These are phyloP conservation scores for Agonum fuliginosum DNA, from an alignment of 2,888 invertebrate genomes.

Conservation along the genomic window DNA sequence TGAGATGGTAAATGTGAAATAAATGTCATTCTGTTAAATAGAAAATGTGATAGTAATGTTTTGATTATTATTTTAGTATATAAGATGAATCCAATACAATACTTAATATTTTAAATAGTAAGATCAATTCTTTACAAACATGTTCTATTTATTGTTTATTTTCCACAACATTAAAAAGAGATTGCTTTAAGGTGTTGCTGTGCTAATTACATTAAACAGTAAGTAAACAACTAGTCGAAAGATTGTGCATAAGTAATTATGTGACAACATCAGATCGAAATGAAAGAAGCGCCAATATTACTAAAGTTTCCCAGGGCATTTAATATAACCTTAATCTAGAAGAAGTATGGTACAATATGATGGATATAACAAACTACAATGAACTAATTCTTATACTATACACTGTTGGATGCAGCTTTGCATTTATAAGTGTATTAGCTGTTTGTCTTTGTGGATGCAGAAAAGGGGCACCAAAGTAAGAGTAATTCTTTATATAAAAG, in stretches of 20 bases:
- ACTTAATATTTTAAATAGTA: conserved; percentile 1
- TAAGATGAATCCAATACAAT: conserved; percentile 1
- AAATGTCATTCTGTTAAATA: conserved; percentile 40
- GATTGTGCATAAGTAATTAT: background rate
- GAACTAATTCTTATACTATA: conserved; percentile 57
- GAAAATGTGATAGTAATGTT: conserved; percentile 17
- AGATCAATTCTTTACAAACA: background rate
- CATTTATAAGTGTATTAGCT: conserved; percentile 76
- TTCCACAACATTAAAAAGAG: conserved; percentile 7
- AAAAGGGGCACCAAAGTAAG: conserved; percentile 85
- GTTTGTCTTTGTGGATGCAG: conserved; percentile 83
- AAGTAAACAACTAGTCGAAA: conserved; percentile 9
- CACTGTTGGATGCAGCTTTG: conserved; percentile 71
- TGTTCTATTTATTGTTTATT: background rate
- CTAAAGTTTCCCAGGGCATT: background rate
- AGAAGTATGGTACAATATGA: conserved; percentile 57
- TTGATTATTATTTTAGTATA: conserved; percentile 2
- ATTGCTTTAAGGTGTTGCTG: conserved; percentile 45
- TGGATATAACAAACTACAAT: conserved; percentile 45
- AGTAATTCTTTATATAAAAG: conserved; percentile 35
- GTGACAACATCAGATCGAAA: background rate
- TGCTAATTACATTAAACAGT: conserved; percentile 36
- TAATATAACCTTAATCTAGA: conserved; percentile 48
- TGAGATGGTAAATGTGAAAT: conserved; percentile 17
- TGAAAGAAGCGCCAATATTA: background rate